Evolutionary conservation across 2,113 vertebrate genomes (phyloP), one percentile per base, ranked within the genome.

Genomic region (Turnix velox): DNA sequence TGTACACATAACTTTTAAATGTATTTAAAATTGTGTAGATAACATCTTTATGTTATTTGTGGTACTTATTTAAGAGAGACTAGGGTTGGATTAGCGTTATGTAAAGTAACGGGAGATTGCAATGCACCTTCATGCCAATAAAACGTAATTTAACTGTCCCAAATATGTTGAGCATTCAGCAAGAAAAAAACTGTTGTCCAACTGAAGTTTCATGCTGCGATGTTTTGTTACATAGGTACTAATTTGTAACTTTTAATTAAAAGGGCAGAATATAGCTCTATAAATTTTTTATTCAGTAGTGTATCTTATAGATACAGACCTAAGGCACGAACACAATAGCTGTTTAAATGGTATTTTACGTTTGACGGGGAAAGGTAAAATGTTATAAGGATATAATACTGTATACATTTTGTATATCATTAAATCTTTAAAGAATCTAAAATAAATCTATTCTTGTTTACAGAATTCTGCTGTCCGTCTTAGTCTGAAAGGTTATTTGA

Each of bases 271-370:
- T 96, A 96, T 96, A 97, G 96, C 97, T 96, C 95, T 97, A 95
- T 97, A 98, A 97, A 97, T 96, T 96, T 97, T 98, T 97, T 97
- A 97, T 98, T 98, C 97, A 81, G 98, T 98, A 98, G 98, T 99
- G 99, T 99, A 99, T 99, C 98, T 99, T 98, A 99, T 99, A 99
- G 99, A 99, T 99, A 99, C 98, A 98, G 97, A 97, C 98, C 96
- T 98, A 97, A 98, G 98, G 98, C 98, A 98, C 98, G 97, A 98
- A 98, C 97, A 98, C 95, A 98, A 96, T 98, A 98, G 98, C 98
- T 98, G 97, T 97, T 98, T 98, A 98, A 97, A 98, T 98, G 97
- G 96, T 98, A 97, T 98, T 98, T 99, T 98, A 99, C 98, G 98
- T 98, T 98, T 98, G 97, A 97, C 35, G 92, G 90, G 98, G 96